Percentiles rank a stretch among this genome's conserved stretches.
Evolutionary conservation across 2,888 invertebrate species (phyloP).

Genomic region (Conomelus anceps): DNA sequence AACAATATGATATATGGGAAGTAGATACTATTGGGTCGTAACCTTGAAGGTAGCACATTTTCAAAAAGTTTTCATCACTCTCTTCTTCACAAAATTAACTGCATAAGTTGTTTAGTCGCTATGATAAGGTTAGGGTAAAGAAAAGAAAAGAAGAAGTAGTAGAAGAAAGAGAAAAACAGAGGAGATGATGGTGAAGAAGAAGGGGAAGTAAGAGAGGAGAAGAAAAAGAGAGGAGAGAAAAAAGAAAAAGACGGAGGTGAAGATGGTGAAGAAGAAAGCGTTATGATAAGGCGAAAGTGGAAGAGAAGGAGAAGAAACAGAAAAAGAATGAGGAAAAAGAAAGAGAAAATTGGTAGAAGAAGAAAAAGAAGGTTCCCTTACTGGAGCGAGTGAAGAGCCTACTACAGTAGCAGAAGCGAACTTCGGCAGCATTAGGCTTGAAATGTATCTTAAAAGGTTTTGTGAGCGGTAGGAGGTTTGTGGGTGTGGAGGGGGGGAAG

Average conservation of each 20-base stretch:
- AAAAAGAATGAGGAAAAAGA: not conserved
- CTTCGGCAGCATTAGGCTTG: not conserved
- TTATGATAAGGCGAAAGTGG: slow-evolving; percentile 5
- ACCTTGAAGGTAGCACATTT: too few species aligned
- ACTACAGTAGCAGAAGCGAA: not conserved
- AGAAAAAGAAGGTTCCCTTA: not conserved
- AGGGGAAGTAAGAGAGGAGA: too few species aligned
- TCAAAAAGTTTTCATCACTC: too few species aligned
- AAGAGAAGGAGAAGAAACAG: not conserved
- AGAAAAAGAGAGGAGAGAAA: not conserved
- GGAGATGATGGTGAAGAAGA: too few species aligned
- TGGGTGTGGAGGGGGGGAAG: not conserved
- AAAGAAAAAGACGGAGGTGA: not conserved
- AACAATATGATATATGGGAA: too few species aligned
- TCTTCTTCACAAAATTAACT: too few species aligned
- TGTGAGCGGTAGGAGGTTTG: not conserved
- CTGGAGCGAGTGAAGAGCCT: not conserved
- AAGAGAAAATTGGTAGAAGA: not conserved
- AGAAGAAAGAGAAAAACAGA: too few species aligned
- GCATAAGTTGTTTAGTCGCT: too few species aligned
- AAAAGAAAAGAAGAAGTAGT: too few species aligned
- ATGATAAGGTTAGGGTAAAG: too few species aligned
- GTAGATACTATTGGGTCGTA: too few species aligned
- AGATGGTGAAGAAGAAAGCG: not conserved
- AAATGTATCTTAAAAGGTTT: not conserved